Evolutionary conservation across 2,113 vertebrate species (phyloP).

Genomic region (Paradoxurus hermaphroditus): DNA sequence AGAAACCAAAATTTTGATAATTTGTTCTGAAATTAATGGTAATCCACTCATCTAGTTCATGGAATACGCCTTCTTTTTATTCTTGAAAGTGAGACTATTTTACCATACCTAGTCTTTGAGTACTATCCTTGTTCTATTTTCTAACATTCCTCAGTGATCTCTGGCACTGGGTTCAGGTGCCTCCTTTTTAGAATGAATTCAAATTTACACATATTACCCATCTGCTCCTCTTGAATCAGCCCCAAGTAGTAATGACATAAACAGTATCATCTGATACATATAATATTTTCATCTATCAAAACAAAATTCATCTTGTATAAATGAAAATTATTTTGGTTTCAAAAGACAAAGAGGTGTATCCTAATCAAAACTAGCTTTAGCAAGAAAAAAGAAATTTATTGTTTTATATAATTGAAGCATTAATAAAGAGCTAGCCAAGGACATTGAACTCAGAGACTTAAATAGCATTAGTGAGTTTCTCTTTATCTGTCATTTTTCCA

Average conservation of each 20-base stretch:
- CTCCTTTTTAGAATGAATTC: neutral
- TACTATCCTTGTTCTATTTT: neutral
- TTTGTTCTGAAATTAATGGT: neutral
- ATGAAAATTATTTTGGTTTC: neutral
- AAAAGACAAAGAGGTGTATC: neutral
- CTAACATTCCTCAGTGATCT: neutral
- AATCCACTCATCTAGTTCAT: neutral
- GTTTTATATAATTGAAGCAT: neutral
- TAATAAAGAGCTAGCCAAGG: neutral
- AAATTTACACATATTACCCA: neutral
- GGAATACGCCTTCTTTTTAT: neutral
- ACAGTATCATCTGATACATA: neutral
- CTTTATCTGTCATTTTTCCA: neutral
- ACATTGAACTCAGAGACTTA: neutral
- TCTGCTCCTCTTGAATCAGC: neutral
- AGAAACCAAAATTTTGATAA: neutral
- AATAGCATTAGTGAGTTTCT: neutral
- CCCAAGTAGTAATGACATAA: neutral
- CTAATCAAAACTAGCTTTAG: neutral
- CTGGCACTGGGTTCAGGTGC: neutral
- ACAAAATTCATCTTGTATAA: neutral
- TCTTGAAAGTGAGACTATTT: neutral
- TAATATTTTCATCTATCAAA: neutral
- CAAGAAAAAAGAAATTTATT: neutral
- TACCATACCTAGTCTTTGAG: neutral